Evolutionary conservation across 92 coral and sea anemone genomes (phyloP).

Genomic region (Blastomussa wellsi): DNA sequence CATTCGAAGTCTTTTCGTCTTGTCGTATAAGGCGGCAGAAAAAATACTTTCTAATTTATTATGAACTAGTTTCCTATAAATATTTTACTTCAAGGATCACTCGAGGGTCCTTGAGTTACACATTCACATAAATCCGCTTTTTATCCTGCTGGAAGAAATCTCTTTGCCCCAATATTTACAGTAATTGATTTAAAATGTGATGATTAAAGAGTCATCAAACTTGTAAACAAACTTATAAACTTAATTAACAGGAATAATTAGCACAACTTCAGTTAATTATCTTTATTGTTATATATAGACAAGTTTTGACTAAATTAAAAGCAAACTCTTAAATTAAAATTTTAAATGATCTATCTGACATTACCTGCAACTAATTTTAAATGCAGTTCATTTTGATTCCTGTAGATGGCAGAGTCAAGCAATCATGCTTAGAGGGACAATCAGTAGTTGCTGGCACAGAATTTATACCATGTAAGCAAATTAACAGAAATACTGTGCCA

Average conservation of each 20-base stretch:
- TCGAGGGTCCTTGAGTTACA: conserved; percentile 34
- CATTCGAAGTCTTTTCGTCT: neutral
- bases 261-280: conserved; percentile 13
- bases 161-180: neutral
- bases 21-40: neutral
- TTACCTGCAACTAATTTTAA: neutral
- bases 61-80: conserved; percentile 24
- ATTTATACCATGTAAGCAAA: conserved; percentile 44
- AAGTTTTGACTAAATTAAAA: conserved; percentile 13
- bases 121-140: neutral
- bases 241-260: neutral
- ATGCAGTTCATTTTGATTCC: conserved; percentile 4
- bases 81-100: conserved; percentile 27
- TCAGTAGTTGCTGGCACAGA: conserved; percentile 34
- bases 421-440: conserved; percentile 39
- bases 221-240: neutral
- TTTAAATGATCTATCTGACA: neutral
- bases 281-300: conserved; percentile 6
- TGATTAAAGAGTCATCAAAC: neutral
- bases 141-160: neutral
- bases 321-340: neutral
- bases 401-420: conserved; percentile 46
- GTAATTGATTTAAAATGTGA: neutral
- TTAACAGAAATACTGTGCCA: neutral
- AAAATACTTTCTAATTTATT: neutral